Evolutionary conservation across 1,140 invertebrate genomes (phyloP).

Genomic region (Carposina sasakii): DNA sequence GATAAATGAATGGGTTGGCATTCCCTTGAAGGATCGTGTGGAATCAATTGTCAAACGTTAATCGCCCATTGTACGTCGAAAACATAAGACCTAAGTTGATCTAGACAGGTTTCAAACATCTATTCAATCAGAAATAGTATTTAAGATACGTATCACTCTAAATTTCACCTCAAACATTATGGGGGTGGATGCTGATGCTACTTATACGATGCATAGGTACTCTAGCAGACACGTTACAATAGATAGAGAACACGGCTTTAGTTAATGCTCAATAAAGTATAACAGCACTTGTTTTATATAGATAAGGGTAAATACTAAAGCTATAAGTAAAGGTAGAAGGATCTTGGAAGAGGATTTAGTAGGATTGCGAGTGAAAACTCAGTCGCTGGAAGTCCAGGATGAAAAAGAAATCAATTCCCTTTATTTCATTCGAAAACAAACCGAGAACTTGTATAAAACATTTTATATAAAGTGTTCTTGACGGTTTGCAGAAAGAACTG

Average conservation of each 20-base stretch:
- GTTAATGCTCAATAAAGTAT: slow-evolving; percentile 40
- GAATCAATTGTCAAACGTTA: slow-evolving; percentile 26
- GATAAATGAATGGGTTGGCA: slow-evolving; percentile 46
- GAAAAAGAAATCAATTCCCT: no score
- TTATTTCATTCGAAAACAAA: no score
- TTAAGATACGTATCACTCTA: slow-evolving; percentile 15
- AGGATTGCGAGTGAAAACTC: no score
- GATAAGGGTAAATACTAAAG: slow-evolving; percentile 59
- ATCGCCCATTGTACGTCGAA: slow-evolving; percentile 44
- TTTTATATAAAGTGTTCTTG: no score
- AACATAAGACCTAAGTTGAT: slow-evolving; percentile 49
- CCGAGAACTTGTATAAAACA: no score
- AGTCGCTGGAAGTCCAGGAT: no score
- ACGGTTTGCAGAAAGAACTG: no score
- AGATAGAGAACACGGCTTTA: slow-evolving; percentile 35
- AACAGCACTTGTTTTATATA: slow-evolving; percentile 47
- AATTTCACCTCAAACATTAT: slow-evolving; percentile 18
- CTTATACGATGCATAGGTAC: slow-evolving; percentile 30
- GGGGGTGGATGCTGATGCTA: slow-evolving; percentile 27
- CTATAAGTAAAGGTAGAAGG: slow-evolving; percentile 61
- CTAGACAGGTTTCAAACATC: slow-evolving; percentile 47
- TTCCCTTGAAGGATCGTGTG: slow-evolving; percentile 25
- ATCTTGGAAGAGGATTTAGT: slow-evolving; percentile 33
- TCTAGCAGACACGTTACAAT: slow-evolving; percentile 45
- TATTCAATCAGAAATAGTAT: slow-evolving; percentile 39